Conservation (phyloP, 2,888 invertebrate genomes). For the Eustalomyia histrio region DNA sequence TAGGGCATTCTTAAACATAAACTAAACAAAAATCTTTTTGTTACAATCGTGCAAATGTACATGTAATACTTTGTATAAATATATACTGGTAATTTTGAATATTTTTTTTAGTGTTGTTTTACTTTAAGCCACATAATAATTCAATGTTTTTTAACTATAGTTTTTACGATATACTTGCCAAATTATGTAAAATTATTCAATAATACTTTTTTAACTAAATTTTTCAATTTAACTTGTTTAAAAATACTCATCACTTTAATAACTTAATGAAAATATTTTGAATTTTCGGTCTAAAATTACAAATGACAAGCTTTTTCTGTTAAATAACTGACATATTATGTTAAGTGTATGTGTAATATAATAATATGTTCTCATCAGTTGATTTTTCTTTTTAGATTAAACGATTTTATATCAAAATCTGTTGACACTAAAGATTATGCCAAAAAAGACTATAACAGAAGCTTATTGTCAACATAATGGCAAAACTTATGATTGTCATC, state of each 20-base stretch:
- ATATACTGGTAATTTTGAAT: neutral
- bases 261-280: too few relatives aligned
- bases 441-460: neutral
- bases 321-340: too few relatives aligned
- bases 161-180: too few relatives aligned
- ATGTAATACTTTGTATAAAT: neutral
- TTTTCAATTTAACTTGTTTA: too few relatives aligned
- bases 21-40: constrained; percentile 1
- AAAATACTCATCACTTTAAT: too few relatives aligned
- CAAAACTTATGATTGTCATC: neutral
- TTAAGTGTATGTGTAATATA: too few relatives aligned
- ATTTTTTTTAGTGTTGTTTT: neutral
- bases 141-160: neutral
- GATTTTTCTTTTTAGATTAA: neutral
- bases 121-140: constrained; percentile 8
- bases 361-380: neutral
- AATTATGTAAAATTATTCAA: too few relatives aligned
- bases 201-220: too few relatives aligned
- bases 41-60: neutral
- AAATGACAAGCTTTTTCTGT: too few relatives aligned
- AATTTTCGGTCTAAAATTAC: too few relatives aligned
- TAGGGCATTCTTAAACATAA: neutral
- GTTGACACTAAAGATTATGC: constrained; percentile 16
- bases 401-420: constrained; percentile 19
- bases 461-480: neutral